Percentiles rank a stretch among this genome's conserved stretches.
phyloP scores from a whole-genome alignment of 2,797 vertebrate genomes.

The Fistularia tabacaria region DNA sequence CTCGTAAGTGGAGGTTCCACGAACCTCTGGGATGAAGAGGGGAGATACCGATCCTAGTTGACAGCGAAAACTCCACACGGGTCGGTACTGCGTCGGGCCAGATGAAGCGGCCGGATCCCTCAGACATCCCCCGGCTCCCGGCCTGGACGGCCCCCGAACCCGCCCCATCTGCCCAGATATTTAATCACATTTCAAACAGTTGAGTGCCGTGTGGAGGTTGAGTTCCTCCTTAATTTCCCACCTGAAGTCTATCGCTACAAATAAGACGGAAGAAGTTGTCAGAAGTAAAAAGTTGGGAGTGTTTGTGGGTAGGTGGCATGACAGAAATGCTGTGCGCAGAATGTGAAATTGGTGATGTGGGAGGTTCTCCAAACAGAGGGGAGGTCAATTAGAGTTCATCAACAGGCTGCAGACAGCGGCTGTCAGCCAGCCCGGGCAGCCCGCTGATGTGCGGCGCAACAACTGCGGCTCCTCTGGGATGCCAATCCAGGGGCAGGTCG shows the following conservation, averaged over 20 bases:
- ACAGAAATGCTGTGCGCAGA: slow-evolving; percentile 22
- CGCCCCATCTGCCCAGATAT: no score
- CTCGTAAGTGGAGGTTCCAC: no score
- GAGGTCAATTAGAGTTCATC: slow-evolving; percentile 55
- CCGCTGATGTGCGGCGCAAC: no score
- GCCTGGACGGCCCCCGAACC: no score
- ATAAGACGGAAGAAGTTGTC: neutral
- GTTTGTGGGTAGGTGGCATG: slow-evolving; percentile 7
- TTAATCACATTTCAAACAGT: no score
- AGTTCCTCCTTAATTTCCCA: slow-evolving; percentile 5
- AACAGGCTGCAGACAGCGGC: slow-evolving; percentile 42
- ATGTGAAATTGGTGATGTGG: slow-evolving; percentile 12
- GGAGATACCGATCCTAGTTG: no score
- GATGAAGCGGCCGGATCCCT: no score
- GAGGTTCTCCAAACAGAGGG: slow-evolving; percentile 17
- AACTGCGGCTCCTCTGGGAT: slow-evolving; percentile 51
- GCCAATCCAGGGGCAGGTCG: slow-evolving; percentile 57
- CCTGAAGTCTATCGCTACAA: neutral
- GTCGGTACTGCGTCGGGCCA: no score
- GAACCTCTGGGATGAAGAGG: no score
- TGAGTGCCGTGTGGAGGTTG: no score
- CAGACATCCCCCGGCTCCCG: no score
- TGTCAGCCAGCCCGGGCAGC: slow-evolving; percentile 43
- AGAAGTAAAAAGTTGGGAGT: neutral
- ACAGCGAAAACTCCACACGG: no score